Conservation (phyloP, 2,113 vertebrate species). For the Cynoglossus semilaevis region DNA sequence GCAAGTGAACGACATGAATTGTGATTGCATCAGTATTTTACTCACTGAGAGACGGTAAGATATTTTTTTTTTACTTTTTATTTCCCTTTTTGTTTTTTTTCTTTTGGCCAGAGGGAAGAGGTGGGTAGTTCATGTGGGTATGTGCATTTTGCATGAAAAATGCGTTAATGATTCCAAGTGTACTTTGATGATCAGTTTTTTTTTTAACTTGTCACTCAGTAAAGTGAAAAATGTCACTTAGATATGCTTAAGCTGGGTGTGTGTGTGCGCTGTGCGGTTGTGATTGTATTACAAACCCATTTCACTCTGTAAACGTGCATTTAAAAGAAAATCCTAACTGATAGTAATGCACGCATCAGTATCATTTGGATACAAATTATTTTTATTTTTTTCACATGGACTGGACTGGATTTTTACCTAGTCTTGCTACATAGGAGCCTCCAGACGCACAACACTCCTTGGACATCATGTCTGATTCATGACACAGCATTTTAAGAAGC, state of each 20-base stretch:
- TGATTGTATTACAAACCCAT: not conserved
- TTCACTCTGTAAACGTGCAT: too few species aligned
- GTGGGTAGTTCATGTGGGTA: not conserved
- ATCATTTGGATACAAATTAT: too few species aligned
- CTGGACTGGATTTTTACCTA: too few species aligned
- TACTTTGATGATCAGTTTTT: conserved; percentile 36
- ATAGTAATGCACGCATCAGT: too few species aligned
- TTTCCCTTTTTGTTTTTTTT: not conserved
- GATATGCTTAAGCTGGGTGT: not conserved
- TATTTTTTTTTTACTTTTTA: not conserved
- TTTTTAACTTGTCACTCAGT: conserved; percentile 1
- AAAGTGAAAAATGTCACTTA: conserved; percentile 6
- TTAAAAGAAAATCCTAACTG: too few species aligned
- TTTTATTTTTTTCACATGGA: too few species aligned
- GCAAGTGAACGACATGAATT: conserved; percentile 31
- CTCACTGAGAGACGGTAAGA: conserved; percentile 24
- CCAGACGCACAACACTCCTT: too few species aligned
- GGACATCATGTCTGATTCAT: too few species aligned
- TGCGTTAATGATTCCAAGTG: conserved; percentile 50
- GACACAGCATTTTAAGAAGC: too few species aligned
- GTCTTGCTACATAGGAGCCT: too few species aligned
- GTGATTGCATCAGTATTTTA: conserved; percentile 51
- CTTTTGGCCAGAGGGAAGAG: conserved; percentile 62
- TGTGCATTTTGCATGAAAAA: conserved; percentile 12
- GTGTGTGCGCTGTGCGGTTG: not conserved